Evolutionary conservation across 2,113 vertebrate species (phyloP), one percentile per base, ranked within the genome.

Genomic region (Crocuta crocuta): DNA sequence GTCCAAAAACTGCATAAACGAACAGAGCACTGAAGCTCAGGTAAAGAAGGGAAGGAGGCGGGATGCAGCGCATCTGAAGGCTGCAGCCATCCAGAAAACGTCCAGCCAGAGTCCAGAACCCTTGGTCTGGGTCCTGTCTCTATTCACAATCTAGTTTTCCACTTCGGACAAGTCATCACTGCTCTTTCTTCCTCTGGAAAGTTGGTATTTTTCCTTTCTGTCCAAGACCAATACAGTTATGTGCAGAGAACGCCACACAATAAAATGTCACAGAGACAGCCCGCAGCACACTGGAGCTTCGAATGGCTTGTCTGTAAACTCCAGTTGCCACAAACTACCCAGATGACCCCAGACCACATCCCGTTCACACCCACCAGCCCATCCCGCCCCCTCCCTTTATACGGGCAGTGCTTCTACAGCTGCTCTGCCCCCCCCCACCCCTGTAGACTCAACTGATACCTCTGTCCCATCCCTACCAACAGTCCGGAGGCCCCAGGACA

Each of bases 181-280:
- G 28, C 19, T 55, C 68, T 39, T 78, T 92, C 65, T 71, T 92
- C 55, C 71, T 89, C 84, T 90, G 39, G 26, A 33, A 93, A 86
- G 53, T 1, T 76, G 39, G 0, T 17, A 58, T 53, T 76, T 76
- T 65, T 58, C 61, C 88, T 83, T 71, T 35, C 76, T 12, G 70
- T 5, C 23, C 50, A 63, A 61, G 16, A 39, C 3, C 82, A 71
- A 70, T 23, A 43, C 43, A 71, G 48, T 31, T 11, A 76, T 1
- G 55, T 2, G 33, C 28, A 83, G 88, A 91, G 28, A 66, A 43
- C 21, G 35, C 58, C 16, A 79, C 4, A 78, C 7, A 48, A 58
- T 19, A 58, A 61, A 55, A 33, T 45, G 48, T 48, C 78, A 82
- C 35, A 61, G 23, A 48, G 33, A 68, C 26, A 43, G 58, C 31